Evolutionary conservation across 2,888 invertebrate species (phyloP).

Genomic region (Neocrepidodera transversa): DNA sequence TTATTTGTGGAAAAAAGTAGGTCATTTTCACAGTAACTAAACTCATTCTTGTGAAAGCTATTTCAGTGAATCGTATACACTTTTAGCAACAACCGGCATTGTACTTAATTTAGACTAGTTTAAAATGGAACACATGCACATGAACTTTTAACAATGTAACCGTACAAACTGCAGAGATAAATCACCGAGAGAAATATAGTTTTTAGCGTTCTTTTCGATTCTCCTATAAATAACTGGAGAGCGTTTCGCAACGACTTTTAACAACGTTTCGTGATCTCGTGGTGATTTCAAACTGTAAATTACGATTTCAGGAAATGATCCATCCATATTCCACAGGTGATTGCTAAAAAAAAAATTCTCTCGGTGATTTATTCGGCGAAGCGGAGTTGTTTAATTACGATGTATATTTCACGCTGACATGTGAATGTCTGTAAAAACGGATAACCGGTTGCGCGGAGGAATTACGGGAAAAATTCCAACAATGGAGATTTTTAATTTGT

Average conservation of each 20-base stretch:
- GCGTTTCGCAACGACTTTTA: conserved; percentile 23
- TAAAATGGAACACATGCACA: background rate
- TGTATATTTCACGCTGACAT: conserved; percentile 42
- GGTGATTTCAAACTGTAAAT: conserved; percentile 37
- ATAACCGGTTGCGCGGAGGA: conserved; percentile 4
- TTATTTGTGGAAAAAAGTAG: too few species aligned
- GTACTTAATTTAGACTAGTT: background rate
- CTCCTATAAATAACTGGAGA: conserved; percentile 25
- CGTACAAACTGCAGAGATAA: background rate
- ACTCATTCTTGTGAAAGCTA: too few species aligned
- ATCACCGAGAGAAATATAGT: conserved; percentile 17
- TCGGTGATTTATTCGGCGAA: conserved; percentile 40
- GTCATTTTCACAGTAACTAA: too few species aligned
- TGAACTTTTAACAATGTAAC: background rate
- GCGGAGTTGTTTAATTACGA: conserved; percentile 43
- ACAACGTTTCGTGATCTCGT: conserved; percentile 36
- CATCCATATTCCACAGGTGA: conserved; percentile 47
- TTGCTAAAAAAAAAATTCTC: conserved; percentile 39
- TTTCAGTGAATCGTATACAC: too few species aligned
- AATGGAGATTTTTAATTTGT: conserved; percentile 19
- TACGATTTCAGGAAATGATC: conserved; percentile 44
- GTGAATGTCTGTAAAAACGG: conserved; percentile 30
- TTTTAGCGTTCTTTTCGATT: conserved; percentile 23
- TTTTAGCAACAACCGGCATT: too few species aligned
- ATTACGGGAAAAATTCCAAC: background rate